A percentile compares a stretch with the other conserved stretches of the same genome.
Conservation (phyloP, 2,888 invertebrate species). For the Eumerus sabulonum region DNA sequence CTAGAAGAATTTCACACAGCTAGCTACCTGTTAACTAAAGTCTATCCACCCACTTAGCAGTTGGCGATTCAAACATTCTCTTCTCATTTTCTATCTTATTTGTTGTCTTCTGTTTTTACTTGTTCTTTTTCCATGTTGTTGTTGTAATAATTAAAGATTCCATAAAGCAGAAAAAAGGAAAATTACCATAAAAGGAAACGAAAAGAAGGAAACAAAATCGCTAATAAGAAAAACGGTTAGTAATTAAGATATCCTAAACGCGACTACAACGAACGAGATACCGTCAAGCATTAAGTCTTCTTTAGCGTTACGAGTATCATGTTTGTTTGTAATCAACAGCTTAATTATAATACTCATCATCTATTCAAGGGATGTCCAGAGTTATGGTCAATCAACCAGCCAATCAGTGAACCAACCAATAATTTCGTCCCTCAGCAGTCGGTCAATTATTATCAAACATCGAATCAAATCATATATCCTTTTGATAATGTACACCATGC, state of each 20-base stretch:
- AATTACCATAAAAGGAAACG: not conserved
- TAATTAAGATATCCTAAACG: slow-evolving; percentile 55
- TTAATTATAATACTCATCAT: slow-evolving; percentile 19
- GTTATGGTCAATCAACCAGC: too few relatives aligned
- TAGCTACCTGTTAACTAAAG: slow-evolving; percentile 57
- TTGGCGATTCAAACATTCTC: not conserved
- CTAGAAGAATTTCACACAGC: slow-evolving; percentile 34
- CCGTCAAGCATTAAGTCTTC: slow-evolving; percentile 25
- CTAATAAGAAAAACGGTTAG: slow-evolving; percentile 54
- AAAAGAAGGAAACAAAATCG: slow-evolving; percentile 22
- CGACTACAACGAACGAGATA: too few relatives aligned
- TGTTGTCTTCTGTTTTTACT: too few relatives aligned
- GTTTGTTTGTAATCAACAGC: slow-evolving; percentile 3
- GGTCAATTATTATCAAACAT: slow-evolving; percentile 34
- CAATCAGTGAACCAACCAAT: too few relatives aligned
- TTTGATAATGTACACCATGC: not conserved
- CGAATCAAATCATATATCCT: slow-evolving; percentile 38
- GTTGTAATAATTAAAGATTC: slow-evolving; percentile 51
- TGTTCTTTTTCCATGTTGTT: too few relatives aligned
- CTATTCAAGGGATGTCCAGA: slow-evolving; percentile 1
- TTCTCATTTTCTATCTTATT: too few relatives aligned
- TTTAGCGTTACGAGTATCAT: not conserved
- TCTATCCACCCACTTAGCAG: slow-evolving; percentile 16
- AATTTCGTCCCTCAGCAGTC: not conserved
- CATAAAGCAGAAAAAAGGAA: not conserved